Evolutionary conservation across 2,797 vertebrate species (phyloP), one percentile per base, ranked within the genome.

Genomic region (Sandelia bainsii): DNA sequence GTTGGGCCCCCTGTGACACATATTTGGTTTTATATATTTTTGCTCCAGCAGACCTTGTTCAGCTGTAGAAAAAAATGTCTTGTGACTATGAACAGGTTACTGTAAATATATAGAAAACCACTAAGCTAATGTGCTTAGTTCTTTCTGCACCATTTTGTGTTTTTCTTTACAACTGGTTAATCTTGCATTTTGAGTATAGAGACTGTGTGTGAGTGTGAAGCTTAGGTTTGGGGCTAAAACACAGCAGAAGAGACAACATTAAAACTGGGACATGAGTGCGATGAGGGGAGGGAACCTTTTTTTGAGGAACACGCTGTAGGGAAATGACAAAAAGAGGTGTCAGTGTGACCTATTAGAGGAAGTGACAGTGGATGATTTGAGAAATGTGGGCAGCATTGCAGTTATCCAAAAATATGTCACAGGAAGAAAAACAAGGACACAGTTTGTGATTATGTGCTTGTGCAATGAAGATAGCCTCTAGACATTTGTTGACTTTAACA

Each of bases 261-360:
- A 61, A 79, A 81, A 62, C 52, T 68, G 51, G 29, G 69, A 75
- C 67, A 59, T 53, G 52, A 69, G 67, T 32, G 27, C 8, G 27
- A 46, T 73, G 39, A 37, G 46, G 62, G 44, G 61, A 54, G 46
- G 39, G 37, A 67, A 63, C 60, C 32, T 8, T 59, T 66, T 58
- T 79, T 48, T 80, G 60, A 74, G 54, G 70, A 81, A 83, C 65
- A 78, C 20, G 80, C 70, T 77, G 57, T 19, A 40, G 74, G 76
- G 69, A 74, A 79, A 74, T 65, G 63, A 74, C 66, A 77, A 77
- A 74, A 75, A 59, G 29, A 25, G 67, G 37, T 59, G 75, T 83
- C 78, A 67, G 40, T n/a, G 45, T 83, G 80, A 85, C 67, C 80
- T 77, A 57, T 8, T 7, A n/a, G 54, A 74, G 79, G 69, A 79